Evolutionary conservation across 2,113 vertebrate species (phyloP).

Genomic region (Glaucomys volans): DNA sequence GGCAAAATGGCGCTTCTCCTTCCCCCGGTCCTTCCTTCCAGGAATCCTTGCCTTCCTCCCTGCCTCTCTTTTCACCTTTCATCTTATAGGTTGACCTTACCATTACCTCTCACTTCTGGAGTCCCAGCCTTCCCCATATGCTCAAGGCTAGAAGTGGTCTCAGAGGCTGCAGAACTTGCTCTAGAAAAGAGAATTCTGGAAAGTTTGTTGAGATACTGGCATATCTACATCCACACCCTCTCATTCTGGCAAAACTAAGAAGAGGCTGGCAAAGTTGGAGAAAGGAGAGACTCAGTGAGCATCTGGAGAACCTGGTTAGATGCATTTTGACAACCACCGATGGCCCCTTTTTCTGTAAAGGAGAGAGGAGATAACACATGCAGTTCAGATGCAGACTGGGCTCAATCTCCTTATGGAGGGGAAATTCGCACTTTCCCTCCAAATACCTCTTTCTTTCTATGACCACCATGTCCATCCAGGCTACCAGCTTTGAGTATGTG

Average conservation of each 20-base stretch:
- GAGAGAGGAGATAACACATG: neutral
- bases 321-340: neutral
- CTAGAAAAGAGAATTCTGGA: neutral
- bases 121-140: neutral
- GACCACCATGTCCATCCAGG: accelerated
- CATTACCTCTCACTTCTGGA: neutral
- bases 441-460: neutral
- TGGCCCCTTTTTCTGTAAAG: neutral
- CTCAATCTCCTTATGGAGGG: neutral
- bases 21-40: neutral
- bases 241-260: neutral
- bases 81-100: neutral
- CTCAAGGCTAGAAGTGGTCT: neutral
- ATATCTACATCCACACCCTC: neutral
- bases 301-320: neutral
- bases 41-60: neutral
- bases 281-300: neutral
- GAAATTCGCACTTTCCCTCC: neutral
- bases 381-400: neutral
- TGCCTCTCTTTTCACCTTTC: accelerated
- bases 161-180: neutral
- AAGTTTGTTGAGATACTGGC: neutral
- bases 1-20: neutral
- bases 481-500: neutral
- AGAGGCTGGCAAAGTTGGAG: neutral